A percentile compares a stretch with the other conserved stretches of the same genome.
These are phyloP conservation scores for Aphis gossypii DNA, from an alignment of 1,140 invertebrate genomes.

Conservation along the genomic window DNA sequence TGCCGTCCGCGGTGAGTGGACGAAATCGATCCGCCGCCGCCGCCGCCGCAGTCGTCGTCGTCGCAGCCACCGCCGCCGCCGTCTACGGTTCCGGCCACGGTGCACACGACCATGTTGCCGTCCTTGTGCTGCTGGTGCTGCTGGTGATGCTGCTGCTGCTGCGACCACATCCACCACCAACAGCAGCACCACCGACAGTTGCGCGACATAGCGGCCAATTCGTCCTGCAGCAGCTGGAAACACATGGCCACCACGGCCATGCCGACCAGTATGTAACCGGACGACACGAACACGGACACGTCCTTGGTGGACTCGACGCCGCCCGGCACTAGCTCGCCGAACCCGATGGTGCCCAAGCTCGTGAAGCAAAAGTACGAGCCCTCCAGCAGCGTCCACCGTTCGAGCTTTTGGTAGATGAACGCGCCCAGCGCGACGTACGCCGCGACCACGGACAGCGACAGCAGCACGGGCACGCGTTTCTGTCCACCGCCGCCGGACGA, in stretches of 20 bases:
- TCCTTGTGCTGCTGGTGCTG: conserved; percentile 59
- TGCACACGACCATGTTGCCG: conserved; percentile 43
- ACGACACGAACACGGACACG: conserved; percentile 79
- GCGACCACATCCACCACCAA: conserved; percentile 37
- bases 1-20: background rate
- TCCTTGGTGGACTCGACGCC: conserved; percentile 67
- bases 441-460: conserved; percentile 74
- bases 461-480: conserved; percentile 63
- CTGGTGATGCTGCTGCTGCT: conserved; percentile 49
- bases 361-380: conserved; percentile 95
- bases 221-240: conserved; percentile 94
- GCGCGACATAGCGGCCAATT: conserved; percentile 65
- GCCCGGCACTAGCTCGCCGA: conserved; percentile 81
- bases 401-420: conserved; percentile 86
- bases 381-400: conserved; percentile 90
- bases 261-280: conserved; percentile 90
- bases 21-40: background rate
- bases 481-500: background rate
- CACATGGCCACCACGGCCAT: conserved; percentile 96
- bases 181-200: conserved; percentile 45
- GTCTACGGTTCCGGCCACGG: conserved; percentile 62
- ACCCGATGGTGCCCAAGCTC: conserved; percentile 87
- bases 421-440: conserved; percentile 91
- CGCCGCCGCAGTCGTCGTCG: conserved; percentile 61
- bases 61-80: conserved; percentile 62